These are phyloP conservation scores for Oreocharis arfaki DNA, from an alignment of 2,113 vertebrate genomes.

Conservation along the genomic window DNA sequence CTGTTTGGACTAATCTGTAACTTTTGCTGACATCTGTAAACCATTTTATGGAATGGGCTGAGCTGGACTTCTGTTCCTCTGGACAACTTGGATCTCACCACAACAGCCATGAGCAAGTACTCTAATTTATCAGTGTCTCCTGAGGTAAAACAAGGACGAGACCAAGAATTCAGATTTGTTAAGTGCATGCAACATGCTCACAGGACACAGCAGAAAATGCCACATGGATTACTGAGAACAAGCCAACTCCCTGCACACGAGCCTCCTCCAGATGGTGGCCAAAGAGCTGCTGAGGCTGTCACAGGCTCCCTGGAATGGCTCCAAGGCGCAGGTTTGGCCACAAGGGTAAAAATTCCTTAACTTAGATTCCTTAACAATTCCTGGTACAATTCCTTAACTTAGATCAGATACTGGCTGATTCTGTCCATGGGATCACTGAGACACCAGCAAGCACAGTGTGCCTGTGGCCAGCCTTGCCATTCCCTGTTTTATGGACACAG, in stretches of 20 bases:
- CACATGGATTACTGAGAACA: background rate
- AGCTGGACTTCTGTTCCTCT: background rate
- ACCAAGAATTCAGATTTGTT: background rate
- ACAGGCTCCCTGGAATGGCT: background rate
- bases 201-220: background rate
- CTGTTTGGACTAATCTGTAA: conserved; percentile 20
- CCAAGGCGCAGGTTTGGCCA: background rate
- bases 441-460: background rate
- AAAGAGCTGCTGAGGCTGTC: background rate
- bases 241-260: background rate
- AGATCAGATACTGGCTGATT: background rate
- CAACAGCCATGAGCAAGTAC: background rate
- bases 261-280: background rate
- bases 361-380: too few relatives aligned
- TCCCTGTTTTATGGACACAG: background rate
- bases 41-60: background rate
- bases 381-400: background rate
- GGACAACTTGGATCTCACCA: background rate
- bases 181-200: background rate
- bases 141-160: background rate
- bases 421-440: background rate
- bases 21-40: conserved; percentile 32
- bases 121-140: background rate
- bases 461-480: background rate
- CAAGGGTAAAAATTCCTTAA: background rate